phyloP scores from a whole-genome alignment of 2,113 vertebrate species.

The Pipa parva region DNA sequence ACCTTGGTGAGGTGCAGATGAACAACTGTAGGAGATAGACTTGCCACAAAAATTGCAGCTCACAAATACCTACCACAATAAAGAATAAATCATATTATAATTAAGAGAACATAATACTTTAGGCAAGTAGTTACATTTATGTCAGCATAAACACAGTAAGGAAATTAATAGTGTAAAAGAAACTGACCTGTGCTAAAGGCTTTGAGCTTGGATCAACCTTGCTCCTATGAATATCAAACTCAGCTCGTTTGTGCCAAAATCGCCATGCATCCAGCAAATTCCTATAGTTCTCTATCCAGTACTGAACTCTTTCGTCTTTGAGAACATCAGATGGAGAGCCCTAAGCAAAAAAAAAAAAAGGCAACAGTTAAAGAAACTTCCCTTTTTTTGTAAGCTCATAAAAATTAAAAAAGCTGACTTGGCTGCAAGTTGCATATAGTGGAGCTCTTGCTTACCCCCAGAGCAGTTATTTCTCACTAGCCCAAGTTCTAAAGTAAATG shows the following conservation, averaged over 20 bases:
- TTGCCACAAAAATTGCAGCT: conserved; percentile 99
- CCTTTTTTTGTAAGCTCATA: no score
- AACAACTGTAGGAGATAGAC: conserved; percentile 97
- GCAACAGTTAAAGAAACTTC: no score
- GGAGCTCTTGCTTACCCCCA: no score
- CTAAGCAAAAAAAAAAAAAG: conserved; percentile 53
- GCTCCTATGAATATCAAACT: conserved; percentile 96
- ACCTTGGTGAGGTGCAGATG: conserved; percentile 89
- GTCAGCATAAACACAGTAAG: no score
- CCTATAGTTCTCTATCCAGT: conserved; percentile 98
- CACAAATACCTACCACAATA: conserved; percentile 82
- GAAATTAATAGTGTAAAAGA: no score
- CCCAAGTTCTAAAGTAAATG: no score
- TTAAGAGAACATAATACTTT: background rate
- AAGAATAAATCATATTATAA: background rate
- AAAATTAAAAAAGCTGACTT: no score
- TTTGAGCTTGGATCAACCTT: conserved; percentile 97
- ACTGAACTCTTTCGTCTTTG: conserved; percentile 93
- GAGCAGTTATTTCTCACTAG: no score
- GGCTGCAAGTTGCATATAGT: no score
- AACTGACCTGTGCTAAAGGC: conserved; percentile 86
- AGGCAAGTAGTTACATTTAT: no score
- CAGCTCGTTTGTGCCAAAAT: conserved; percentile 97
- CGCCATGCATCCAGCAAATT: conserved; percentile 96
- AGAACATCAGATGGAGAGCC: conserved; percentile 86